Evolutionary conservation across 2,888 invertebrate species (phyloP), one percentile per base, ranked within the genome.

Genomic region (Meiosimyza platycephala): DNA sequence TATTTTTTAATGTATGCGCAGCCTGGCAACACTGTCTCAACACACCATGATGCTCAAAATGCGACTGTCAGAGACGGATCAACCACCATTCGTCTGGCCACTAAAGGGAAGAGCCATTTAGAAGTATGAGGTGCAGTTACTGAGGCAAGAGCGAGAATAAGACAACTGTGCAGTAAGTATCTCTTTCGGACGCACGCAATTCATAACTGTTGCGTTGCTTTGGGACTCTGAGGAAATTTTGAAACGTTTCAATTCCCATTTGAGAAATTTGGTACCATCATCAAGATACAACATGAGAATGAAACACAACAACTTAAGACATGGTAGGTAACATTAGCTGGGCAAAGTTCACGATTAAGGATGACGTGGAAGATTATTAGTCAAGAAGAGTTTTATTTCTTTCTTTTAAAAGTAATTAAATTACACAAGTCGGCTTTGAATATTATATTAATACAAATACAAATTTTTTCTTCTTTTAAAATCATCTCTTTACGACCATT

Each of bases 11-110:
- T 28, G 28, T 4, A 28, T 28, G 28, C 28, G 4, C 4, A 28
- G 4, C 6, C 67, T 28, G 28, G 33, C 22, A 33, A 60, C 33
- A 60, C 33, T 28, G 33, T 60, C 64, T 16, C 48, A 47, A 28
- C n/a, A 50, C 47, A 18, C 62, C 40, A 40, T 62, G 33, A 15
- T 62, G 63, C 63, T 54, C 52, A 33, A 55, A 60, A 52, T 65
- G 50, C 54, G 78, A 80, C 78, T 80, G 80, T 83, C 83, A 82
- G 81, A 78, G 76, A 18, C 74, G 52, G 47, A 73, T 68, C 75
- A 74, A 70, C 40, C 40, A 40, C 40, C 76, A 75, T 76, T 75
- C 15, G 16, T 47, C 13, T 54, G 48, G 28, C 55, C 48, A 16
- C 16, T n/a, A 57, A 18, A 48, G 48, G 50, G 22, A n/a, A 15